A percentile compares a stretch with the other conserved stretches of the same genome.
Conservation (phyloP, 2,113 vertebrate genomes). For the Peucedramus taeniatus region DNA sequence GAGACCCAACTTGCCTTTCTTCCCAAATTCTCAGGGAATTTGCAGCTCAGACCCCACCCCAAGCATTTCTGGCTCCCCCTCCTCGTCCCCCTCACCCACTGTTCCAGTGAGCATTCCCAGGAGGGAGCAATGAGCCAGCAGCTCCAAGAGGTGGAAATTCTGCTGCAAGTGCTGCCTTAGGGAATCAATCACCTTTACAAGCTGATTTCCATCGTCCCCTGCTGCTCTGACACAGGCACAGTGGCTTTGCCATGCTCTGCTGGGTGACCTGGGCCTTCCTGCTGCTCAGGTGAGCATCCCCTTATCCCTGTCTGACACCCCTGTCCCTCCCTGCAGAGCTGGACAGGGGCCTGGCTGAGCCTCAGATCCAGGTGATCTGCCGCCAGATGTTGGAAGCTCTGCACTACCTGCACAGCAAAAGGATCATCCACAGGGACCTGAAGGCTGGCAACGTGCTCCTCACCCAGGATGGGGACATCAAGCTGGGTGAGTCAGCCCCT, state of each 20-base stretch:
- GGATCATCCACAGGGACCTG: slow-evolving; percentile 96
- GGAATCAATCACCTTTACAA: background rate
- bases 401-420: slow-evolving; percentile 88
- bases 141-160: background rate
- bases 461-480: slow-evolving; percentile 91
- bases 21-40: rapidly evolving
- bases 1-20: background rate
- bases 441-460: slow-evolving; percentile 96
- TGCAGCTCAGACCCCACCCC: background rate
- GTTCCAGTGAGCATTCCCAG: rapidly evolving
- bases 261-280: background rate
- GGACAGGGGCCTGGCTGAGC: slow-evolving; percentile 88
- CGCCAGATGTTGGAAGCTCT: slow-evolving; percentile 94
- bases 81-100: rapidly evolving
- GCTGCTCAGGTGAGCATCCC: background rate
- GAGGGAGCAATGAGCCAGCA: background rate
- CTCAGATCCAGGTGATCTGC: slow-evolving; percentile 91
- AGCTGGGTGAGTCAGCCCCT: slow-evolving; percentile 81
- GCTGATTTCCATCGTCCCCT: background rate
- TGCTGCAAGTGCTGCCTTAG: background rate
- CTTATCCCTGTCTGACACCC: rapidly evolving
- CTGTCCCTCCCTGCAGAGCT: slow-evolving; percentile 76
- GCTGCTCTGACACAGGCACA: background rate
- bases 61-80: background rate
- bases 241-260: background rate